Percentiles rank a stretch among this genome's conserved stretches.
Evolutionary conservation across 2,888 invertebrate species (phyloP).

Genomic region (Campoplex nolae): DNA sequence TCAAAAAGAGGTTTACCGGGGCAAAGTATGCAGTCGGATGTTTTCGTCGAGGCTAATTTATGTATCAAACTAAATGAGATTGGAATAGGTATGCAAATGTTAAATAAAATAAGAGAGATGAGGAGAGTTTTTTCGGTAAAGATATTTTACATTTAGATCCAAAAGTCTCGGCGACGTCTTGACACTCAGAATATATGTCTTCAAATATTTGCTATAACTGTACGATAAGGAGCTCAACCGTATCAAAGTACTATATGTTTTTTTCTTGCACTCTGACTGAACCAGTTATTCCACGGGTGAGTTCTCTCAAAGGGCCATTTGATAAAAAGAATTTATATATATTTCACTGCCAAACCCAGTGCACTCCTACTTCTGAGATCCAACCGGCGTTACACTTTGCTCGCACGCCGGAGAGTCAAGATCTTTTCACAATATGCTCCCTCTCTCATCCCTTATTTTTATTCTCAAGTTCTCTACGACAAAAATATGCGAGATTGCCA

Average conservation of each 20-base stretch:
- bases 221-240: slow-evolving; percentile 1
- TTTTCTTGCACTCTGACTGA: slow-evolving; percentile 10
- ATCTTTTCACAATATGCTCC: slow-evolving; percentile 31
- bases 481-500: slow-evolving; percentile 48
- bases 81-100: not conserved
- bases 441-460: not conserved
- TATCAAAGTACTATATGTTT: not conserved
- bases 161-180: not conserved
- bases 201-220: not conserved
- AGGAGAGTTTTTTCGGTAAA: not conserved
- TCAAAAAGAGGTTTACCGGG: not conserved
- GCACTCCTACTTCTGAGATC: slow-evolving; percentile 10
- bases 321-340: slow-evolving; percentile 40
- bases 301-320: slow-evolving; percentile 27
- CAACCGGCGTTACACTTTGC: slow-evolving; percentile 34
- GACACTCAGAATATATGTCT: not conserved
- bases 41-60: not conserved
- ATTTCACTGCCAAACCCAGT: slow-evolving; percentile 69
- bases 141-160: not conserved
- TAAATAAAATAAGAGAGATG: not conserved
- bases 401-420: slow-evolving; percentile 25
- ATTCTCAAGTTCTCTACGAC: slow-evolving; percentile 6
- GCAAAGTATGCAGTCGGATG: not conserved
- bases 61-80: not conserved
- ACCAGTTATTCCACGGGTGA: slow-evolving; percentile 39